Evolutionary conservation across 2,888 invertebrate genomes (phyloP).

Genomic region (Spicauda simplicius): DNA sequence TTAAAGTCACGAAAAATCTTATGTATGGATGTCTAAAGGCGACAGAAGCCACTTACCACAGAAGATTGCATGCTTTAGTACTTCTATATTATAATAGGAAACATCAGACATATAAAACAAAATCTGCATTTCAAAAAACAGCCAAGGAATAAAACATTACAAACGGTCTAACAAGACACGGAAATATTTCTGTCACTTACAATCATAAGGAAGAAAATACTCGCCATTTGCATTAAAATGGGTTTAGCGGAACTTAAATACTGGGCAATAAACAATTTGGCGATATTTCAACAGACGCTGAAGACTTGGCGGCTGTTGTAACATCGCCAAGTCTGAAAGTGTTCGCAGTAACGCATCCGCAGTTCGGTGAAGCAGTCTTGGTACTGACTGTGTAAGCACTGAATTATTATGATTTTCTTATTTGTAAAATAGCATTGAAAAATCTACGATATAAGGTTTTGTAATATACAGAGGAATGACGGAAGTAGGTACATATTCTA

Average conservation of each 20-base stretch:
- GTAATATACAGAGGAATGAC: too few relatives aligned
- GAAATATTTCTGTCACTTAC: conserved; percentile 2
- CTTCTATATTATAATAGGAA: too few relatives aligned
- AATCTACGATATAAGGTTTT: too few relatives aligned
- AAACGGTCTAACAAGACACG: not conserved
- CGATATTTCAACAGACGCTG: conserved; percentile 29
- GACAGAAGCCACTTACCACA: too few relatives aligned
- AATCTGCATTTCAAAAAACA: not conserved
- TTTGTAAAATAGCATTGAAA: too few relatives aligned
- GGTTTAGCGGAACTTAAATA: conserved; percentile 21
- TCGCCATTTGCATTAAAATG: conserved; percentile 29
- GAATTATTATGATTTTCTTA: not conserved
- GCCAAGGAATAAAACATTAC: not conserved
- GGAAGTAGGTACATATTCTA: too few relatives aligned
- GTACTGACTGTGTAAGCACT: conserved; percentile 6
- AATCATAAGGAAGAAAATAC: conserved; percentile 2
- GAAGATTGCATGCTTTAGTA: too few relatives aligned
- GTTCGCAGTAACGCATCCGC: conserved; percentile 28
- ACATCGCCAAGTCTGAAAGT: conserved; percentile 35
- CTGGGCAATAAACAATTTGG: conserved; percentile 35
- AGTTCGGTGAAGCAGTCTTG: not conserved
- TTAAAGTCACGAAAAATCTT: too few relatives aligned
- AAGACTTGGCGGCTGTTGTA: conserved; percentile 29
- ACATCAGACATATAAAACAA: not conserved
- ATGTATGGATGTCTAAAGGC: too few relatives aligned